Evolutionary conservation across 2,113 vertebrate species (phyloP).

Genomic region (Bos javanicus): DNA sequence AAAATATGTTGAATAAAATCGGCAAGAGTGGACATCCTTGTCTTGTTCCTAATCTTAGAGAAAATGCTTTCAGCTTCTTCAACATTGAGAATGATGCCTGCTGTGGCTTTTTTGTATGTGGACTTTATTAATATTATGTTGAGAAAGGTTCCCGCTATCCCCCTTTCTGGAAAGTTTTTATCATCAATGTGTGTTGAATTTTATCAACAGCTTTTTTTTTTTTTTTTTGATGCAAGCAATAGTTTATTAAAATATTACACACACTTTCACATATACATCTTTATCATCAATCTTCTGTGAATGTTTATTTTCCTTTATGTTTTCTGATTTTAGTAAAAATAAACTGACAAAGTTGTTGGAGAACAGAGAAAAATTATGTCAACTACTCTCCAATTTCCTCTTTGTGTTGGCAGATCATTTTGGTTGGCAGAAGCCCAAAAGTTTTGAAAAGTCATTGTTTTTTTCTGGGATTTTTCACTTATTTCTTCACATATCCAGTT

Average conservation of each 20-base stretch:
- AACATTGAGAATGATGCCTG: background rate
- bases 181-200: background rate
- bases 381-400: background rate
- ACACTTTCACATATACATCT: background rate
- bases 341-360: background rate
- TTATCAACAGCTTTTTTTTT: background rate
- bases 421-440: background rate
- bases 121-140: background rate
- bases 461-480: background rate
- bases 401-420: background rate
- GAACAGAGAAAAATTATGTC: background rate
- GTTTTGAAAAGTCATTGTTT: background rate
- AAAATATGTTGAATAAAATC: background rate
- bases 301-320: background rate
- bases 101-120: background rate
- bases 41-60: background rate
- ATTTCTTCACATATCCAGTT: background rate
- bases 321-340: constrained; percentile 27
- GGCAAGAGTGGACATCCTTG: background rate
- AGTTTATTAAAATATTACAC: background rate
- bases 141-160: background rate
- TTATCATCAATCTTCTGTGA: background rate
- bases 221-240: background rate
- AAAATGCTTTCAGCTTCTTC: background rate
- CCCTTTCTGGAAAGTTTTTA: background rate